Evolutionary conservation across 2,113 vertebrate genomes (phyloP), one percentile per base, ranked within the genome.

Genomic region (Rhea pennata): DNA sequence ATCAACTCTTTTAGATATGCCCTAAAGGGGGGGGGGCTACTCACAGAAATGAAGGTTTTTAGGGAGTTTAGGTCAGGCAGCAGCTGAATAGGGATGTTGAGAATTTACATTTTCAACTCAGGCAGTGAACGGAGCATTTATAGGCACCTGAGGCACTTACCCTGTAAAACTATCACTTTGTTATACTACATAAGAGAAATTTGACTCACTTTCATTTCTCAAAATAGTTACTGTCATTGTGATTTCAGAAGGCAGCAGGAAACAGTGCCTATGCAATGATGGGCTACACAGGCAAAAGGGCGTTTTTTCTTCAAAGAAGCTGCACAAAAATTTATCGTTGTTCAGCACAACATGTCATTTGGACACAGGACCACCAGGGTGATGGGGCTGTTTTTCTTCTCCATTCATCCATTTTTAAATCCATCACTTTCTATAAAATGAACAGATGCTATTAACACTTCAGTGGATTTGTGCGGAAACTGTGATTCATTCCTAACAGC

Each of bases 371-470:
- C 88, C 84, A 95, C 86, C 88, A 77, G 16, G 44, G 51, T 71
- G 77, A 92, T 67, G 66, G 77, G 87, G 70, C 56, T 92, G 84
- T 72, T 96, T 93, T 72, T 13, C 85, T 74, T 70, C 61, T 81
- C 67, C 53, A 56, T 87, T 81, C 73, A 91, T 50, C 77, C 90
- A 82, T 88, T 93, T 93, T 94, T 61, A 97, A 96, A 95, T 82
- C 84, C 75, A 81, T 76, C 66, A n/a, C 48, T 95, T 90, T 50
- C 76, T 75, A 92, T 93, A 81, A 95, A 91, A 89, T 50, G 67
- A 93, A 78, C 54, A 91, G 90, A 92, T 93, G 93, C 87, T 84
- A 87, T 94, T 97, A 97, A 94, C 91, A 94, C 90, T 91, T 94
- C 71, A 66, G 65, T 72, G 83, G 67, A 88, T 89, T 93, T 95